Evolutionary conservation across 2,113 vertebrate genomes (phyloP).

Genomic region (Arizona elegans): DNA sequence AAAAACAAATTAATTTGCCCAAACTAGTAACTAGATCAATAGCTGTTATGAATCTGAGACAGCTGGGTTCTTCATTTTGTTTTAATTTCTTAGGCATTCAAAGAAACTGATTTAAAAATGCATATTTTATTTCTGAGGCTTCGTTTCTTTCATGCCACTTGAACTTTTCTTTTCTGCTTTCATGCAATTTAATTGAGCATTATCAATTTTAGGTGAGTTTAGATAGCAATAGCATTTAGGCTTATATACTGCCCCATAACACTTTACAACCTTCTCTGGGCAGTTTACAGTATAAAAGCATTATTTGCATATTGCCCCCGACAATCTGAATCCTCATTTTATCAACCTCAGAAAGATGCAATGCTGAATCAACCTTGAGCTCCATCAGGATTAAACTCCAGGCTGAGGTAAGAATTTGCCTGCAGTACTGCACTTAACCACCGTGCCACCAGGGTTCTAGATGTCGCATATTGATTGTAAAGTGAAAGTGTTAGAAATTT

Average conservation of each 20-base stretch:
- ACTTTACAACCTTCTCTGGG: no score
- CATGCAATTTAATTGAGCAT: neutral
- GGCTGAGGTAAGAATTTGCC: neutral
- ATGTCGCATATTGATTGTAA: neutral
- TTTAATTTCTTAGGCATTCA: slow-evolving; percentile 1
- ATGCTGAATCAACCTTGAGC: neutral
- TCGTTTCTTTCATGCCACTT: neutral
- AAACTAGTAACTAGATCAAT: neutral
- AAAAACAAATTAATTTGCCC: neutral
- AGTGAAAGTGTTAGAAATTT: neutral
- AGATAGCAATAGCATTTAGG: no score
- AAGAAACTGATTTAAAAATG: slow-evolving; percentile 14
- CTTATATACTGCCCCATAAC: no score
- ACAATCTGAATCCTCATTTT: no score
- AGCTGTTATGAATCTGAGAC: slow-evolving; percentile 3
- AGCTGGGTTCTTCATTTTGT: neutral
- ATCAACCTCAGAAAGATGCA: no score
- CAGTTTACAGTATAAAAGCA: no score
- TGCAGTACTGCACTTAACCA: neutral
- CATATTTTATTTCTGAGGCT: slow-evolving; percentile 2
- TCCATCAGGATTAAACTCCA: neutral
- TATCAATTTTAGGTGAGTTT: neutral
- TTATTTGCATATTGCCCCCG: no score
- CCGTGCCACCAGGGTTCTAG: neutral
- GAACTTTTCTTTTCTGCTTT: neutral